Evolutionary conservation across 2,797 vertebrate species (phyloP).

Genomic region (Enoplosus armatus): DNA sequence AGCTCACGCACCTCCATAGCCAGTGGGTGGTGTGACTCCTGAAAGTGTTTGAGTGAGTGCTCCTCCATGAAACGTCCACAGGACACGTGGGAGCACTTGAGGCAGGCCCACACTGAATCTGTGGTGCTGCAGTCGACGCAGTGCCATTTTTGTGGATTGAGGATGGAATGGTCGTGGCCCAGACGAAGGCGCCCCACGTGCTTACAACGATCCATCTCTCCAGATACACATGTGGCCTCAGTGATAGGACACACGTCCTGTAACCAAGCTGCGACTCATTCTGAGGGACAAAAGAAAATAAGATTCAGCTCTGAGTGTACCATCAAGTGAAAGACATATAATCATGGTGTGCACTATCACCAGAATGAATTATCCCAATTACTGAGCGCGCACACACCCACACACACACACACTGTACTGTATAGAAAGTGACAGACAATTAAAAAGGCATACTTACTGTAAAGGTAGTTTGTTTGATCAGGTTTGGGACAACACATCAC

Average conservation of each 20-base stretch:
- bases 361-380: neutral
- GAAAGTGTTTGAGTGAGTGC: conserved; percentile 95
- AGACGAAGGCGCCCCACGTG: conserved; percentile 97
- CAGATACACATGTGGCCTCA: conserved; percentile 86
- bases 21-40: conserved; percentile 92
- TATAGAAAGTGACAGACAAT: neutral
- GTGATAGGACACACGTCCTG: conserved; percentile 83
- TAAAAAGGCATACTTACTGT: conserved; percentile 62
- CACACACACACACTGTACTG: neutral
- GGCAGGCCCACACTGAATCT: conserved; percentile 97
- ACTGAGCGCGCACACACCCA: neutral
- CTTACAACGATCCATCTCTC: conserved; percentile 99
- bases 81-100: conserved; percentile 98
- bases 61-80: conserved; percentile 97
- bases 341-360: too few relatives aligned
- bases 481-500: conserved; percentile 65
- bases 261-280: conserved; percentile 76
- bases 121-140: conserved; percentile 95
- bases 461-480: conserved; percentile 58
- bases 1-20: conserved; percentile 98
- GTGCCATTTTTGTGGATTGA: conserved; percentile 98
- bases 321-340: neutral
- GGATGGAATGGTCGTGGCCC: conserved; percentile 97
- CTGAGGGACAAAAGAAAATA: conserved; percentile 51
- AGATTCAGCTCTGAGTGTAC: neutral